These are phyloP conservation scores for Dendroctonus ponderosae DNA, from an alignment of 1,140 invertebrate genomes.

Conservation along the genomic window DNA sequence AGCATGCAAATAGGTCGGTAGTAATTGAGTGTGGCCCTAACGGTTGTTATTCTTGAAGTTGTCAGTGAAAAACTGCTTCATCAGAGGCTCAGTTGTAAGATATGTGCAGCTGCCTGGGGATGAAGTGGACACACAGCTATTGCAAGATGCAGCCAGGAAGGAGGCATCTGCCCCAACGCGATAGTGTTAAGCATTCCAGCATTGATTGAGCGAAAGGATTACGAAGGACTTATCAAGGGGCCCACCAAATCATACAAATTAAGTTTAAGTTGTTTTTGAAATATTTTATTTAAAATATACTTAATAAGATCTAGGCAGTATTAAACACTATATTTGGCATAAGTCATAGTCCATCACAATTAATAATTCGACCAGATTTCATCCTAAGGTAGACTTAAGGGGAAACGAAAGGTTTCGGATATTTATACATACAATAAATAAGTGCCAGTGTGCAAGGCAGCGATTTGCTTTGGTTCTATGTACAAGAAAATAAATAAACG, in stretches of 20 bases:
- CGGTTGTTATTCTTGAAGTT: slow-evolving; percentile 60
- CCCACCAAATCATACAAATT: too few species aligned
- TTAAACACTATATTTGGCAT: slow-evolving; percentile 44
- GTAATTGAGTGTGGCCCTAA: too few species aligned
- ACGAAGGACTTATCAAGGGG: too few species aligned
- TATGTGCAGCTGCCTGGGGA: slow-evolving; percentile 98
- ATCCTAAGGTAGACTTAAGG: slow-evolving; percentile 5
- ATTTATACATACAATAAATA: neutral
- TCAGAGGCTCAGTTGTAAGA: slow-evolving; percentile 95
- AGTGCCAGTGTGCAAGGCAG: too few species aligned
- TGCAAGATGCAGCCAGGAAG: slow-evolving; percentile 97
- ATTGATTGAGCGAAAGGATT: too few species aligned
- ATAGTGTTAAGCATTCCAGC: slow-evolving; percentile 49
- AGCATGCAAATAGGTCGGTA: too few species aligned
- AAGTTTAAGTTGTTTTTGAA: slow-evolving; percentile 11
- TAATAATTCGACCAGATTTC: slow-evolving; percentile 49
- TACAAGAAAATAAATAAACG: too few species aligned
- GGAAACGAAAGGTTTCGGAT: neutral
- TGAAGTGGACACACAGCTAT: slow-evolving; percentile 95
- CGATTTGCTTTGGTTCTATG: too few species aligned
- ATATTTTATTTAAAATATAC: slow-evolving; percentile 52
- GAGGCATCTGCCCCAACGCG: slow-evolving; percentile 81
- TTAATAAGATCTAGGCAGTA: slow-evolving; percentile 51
- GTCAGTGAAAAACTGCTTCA: slow-evolving; percentile 99
- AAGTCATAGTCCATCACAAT: slow-evolving; percentile 49